phyloP scores from a whole-genome alignment of 2,113 vertebrate genomes.

The Cervus canadensis region DNA sequence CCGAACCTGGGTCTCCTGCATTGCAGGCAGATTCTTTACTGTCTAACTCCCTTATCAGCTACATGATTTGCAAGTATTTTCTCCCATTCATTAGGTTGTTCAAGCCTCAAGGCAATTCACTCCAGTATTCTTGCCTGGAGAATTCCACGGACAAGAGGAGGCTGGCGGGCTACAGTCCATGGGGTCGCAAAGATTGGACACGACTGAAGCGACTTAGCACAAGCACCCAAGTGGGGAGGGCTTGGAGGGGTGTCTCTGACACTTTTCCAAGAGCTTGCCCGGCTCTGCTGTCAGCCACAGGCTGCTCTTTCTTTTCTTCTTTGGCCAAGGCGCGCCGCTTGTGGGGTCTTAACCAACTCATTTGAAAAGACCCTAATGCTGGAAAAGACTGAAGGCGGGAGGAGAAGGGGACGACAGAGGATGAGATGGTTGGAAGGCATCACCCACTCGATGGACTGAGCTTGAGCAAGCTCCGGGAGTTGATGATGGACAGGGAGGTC shows the following conservation, averaged over 20 bases:
- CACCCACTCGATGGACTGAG: neutral
- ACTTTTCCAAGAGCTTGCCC: neutral
- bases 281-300: neutral
- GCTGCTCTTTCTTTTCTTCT: neutral
- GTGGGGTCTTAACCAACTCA: neutral
- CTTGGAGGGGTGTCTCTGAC: neutral
- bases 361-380: neutral
- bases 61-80: neutral
- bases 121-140: neutral
- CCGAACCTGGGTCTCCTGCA: neutral
- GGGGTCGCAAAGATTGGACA: neutral
- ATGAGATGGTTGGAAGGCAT: neutral
- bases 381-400: neutral
- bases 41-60: neutral
- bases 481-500: neutral
- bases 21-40: neutral
- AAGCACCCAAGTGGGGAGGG: neutral
- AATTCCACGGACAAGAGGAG: neutral
- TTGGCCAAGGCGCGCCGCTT: neutral
- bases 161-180: neutral
- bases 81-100: neutral
- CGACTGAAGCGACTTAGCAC: neutral
- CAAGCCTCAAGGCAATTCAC: neutral
- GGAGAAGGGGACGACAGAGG: neutral
- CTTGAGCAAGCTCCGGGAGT: neutral